Percentiles rank a stretch among this genome's conserved stretches.
These are phyloP conservation scores for Actinernus sp. DNA, from an alignment of 92 coral and sea anemone genomes.

Conservation along the genomic window DNA sequence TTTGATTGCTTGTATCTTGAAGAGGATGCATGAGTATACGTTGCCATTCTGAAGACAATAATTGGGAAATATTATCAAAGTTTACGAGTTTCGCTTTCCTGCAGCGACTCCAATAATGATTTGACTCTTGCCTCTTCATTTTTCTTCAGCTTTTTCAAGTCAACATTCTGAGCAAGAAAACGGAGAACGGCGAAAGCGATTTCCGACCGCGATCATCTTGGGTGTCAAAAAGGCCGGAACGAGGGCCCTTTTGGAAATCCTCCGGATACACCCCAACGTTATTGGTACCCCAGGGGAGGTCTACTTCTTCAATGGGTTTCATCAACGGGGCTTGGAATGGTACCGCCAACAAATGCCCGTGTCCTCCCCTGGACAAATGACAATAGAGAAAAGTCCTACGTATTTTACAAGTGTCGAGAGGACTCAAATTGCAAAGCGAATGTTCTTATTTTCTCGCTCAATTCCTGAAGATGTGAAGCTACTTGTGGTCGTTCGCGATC, in stretches of 20 bases:
- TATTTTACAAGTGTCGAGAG: slow-evolving; percentile 79
- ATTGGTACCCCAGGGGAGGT: slow-evolving; percentile 85
- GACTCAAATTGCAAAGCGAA: slow-evolving; percentile 69
- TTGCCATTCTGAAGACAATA: too few relatives aligned
- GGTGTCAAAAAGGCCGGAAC: slow-evolving; percentile 99
- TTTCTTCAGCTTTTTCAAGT: too few relatives aligned
- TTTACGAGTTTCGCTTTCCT: too few relatives aligned
- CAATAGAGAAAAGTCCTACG: slow-evolving; percentile 95
- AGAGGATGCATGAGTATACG: too few relatives aligned
- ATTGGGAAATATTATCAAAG: too few relatives aligned
- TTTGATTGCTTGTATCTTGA: too few relatives aligned
- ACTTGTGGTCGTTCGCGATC: slow-evolving; percentile 92
- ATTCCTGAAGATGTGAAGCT: slow-evolving; percentile 79
- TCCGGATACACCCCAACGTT: slow-evolving; percentile 88
- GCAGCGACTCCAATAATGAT: too few relatives aligned
- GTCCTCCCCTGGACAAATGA: slow-evolving; percentile 71
- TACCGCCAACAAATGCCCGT: slow-evolving; percentile 85
- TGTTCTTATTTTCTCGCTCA: too few relatives aligned
- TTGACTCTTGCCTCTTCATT: too few relatives aligned
- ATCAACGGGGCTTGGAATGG: slow-evolving; percentile 87
- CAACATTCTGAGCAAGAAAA: too few relatives aligned
- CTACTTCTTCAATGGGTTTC: slow-evolving; percentile 89
- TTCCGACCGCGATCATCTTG: slow-evolving; percentile 89
- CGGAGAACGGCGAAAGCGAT: slow-evolving; percentile 53
- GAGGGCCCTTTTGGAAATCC: slow-evolving; percentile 91